phyloP scores from a whole-genome alignment of 2,797 vertebrate genomes.

The Fistularia tabacaria region DNA sequence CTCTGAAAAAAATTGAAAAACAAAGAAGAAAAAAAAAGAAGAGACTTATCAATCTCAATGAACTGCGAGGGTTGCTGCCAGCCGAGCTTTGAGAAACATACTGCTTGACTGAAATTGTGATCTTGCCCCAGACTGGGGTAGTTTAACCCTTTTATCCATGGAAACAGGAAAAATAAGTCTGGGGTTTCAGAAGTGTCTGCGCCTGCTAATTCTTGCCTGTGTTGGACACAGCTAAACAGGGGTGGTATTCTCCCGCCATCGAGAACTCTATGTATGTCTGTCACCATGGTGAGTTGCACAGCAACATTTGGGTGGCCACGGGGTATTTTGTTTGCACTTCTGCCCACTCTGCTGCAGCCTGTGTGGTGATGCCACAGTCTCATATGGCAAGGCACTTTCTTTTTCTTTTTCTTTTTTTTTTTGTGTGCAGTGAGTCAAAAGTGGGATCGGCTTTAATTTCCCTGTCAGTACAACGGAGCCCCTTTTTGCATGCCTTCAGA shows the following conservation, averaged over 20 bases:
- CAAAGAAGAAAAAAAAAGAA: conserved; percentile 48
- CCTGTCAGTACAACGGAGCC: conserved; percentile 13
- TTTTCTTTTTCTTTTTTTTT: conserved; percentile 7
- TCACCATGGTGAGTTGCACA: conserved; percentile 53
- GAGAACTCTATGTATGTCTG: conserved; percentile 26
- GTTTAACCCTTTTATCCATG: conserved; percentile 31
- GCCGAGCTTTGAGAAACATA: conserved; percentile 14
- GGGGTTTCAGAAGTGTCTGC: conserved; percentile 17
- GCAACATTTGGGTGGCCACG: conserved; percentile 52
- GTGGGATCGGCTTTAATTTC: conserved; percentile 20
- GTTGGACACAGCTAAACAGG: conserved; percentile 1
- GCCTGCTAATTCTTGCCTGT: conserved; percentile 22
- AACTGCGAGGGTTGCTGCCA: conserved; percentile 28
- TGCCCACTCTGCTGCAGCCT: conserved; percentile 40
- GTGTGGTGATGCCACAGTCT: conserved; percentile 20
- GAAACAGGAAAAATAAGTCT: not conserved
- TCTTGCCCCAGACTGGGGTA: conserved; percentile 10
- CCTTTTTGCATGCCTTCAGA: conserved; percentile 42
- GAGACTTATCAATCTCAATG: conserved; percentile 60
- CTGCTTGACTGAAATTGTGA: not conserved
- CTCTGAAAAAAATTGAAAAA: conserved; percentile 62
- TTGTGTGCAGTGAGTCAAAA: conserved; percentile 14
- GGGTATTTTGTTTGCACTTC: conserved; percentile 45
- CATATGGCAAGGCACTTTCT: conserved; percentile 24
- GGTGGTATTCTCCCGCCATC: conserved; percentile 45